Evolutionary conservation across 2,888 invertebrate genomes (phyloP).

Genomic region (Pandemis heparana): DNA sequence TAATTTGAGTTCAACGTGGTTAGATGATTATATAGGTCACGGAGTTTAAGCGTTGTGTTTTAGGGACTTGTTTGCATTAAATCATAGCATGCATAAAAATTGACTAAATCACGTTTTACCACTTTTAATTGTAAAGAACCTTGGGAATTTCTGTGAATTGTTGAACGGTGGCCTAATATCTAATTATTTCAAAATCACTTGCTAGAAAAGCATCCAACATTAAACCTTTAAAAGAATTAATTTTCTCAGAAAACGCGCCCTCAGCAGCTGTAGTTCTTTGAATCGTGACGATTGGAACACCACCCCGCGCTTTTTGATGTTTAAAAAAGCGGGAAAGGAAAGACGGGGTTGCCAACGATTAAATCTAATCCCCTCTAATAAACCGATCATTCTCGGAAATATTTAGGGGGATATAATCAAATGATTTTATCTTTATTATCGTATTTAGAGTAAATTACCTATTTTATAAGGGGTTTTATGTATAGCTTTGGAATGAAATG

Average conservation of each 20-base stretch:
- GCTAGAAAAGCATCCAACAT: constrained; percentile 38
- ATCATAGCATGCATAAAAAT: too few relatives aligned
- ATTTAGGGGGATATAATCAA: constrained; percentile 1
- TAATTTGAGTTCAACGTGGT: too few relatives aligned
- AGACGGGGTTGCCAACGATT: constrained; percentile 39
- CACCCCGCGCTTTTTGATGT: constrained; percentile 50
- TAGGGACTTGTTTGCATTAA: too few relatives aligned
- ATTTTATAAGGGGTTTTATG: too few relatives aligned
- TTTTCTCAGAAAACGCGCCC: constrained; percentile 60
- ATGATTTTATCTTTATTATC: not conserved
- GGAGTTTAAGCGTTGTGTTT: too few relatives aligned
- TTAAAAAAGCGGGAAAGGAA: constrained; percentile 45
- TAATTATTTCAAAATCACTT: not conserved
- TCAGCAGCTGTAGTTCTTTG: constrained; percentile 65
- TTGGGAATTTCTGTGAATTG: too few relatives aligned
- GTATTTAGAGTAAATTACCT: not conserved
- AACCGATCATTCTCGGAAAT: constrained; percentile 42
- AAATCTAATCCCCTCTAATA: constrained; percentile 38
- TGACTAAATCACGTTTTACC: too few relatives aligned
- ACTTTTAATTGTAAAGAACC: too few relatives aligned
- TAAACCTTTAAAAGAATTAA: constrained; percentile 47
- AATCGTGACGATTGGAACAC: constrained; percentile 53
- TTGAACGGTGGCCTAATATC: too few relatives aligned
- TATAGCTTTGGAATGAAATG: too few relatives aligned
- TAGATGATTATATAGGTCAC: too few relatives aligned